A percentile compares a stretch with the other conserved stretches of the same genome.
phyloP scores from a whole-genome alignment of 2,888 invertebrate species.

The Coleophora flavipennella region DNA sequence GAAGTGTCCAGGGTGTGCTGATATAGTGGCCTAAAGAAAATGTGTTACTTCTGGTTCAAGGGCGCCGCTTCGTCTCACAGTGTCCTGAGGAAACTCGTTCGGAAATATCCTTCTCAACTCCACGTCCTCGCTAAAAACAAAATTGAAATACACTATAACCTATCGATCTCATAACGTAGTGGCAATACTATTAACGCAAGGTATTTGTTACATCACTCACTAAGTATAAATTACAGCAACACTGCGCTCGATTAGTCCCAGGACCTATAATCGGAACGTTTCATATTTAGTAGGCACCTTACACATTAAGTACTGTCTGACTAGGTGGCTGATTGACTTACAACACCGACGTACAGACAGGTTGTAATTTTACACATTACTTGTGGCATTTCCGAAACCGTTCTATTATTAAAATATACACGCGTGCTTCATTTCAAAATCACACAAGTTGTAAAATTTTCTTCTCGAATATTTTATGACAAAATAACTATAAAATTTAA shows the following conservation, averaged over 20 bases:
- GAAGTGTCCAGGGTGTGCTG: too few species aligned
- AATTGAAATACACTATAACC: slow-evolving; percentile 7
- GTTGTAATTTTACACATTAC: slow-evolving; percentile 19
- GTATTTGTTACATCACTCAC: slow-evolving; percentile 33
- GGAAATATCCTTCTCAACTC: slow-evolving; percentile 58
- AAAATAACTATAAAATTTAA: slow-evolving; percentile 1
- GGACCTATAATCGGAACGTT: slow-evolving; percentile 24
- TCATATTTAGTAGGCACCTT: slow-evolving; percentile 5
- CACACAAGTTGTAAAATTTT: slow-evolving; percentile 1
- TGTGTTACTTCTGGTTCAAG: slow-evolving; percentile 44
- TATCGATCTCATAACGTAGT: background rate
- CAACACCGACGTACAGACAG: slow-evolving; percentile 7
- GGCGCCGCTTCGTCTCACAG: slow-evolving; percentile 45
- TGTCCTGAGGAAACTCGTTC: slow-evolving; percentile 55
- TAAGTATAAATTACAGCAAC: slow-evolving; percentile 50
- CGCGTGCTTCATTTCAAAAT: slow-evolving; percentile 4
- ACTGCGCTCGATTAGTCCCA: slow-evolving; percentile 24
- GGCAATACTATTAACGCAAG: slow-evolving; percentile 4
- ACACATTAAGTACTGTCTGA: slow-evolving; percentile 1
- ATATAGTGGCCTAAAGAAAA: too few species aligned
- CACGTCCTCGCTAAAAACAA: slow-evolving; percentile 51
- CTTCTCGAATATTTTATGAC: slow-evolving; percentile 5
- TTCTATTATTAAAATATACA: slow-evolving; percentile 3
- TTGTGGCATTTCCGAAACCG: slow-evolving; percentile 11
- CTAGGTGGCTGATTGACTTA: slow-evolving; percentile 10